Base-by-base conservation (phyloP, 2,888 invertebrate species). In the Ennomos erosarius region DNA sequence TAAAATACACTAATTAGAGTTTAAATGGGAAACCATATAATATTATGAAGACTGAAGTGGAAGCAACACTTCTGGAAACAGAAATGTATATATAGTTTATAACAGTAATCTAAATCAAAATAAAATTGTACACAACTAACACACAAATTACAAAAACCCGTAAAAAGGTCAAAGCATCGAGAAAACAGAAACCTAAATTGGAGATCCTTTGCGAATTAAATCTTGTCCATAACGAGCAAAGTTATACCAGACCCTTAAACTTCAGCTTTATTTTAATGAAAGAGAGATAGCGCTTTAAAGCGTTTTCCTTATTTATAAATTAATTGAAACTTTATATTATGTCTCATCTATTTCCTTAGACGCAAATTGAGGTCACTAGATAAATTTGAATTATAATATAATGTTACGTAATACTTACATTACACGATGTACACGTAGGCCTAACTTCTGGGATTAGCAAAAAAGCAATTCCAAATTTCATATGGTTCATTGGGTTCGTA, bases 221-320 rank as follows among this genome's bases (percentile, higher is more conserved):
- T 59, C 53, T 63, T 44, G 38, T 56, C 51, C 42, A 42, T 68
- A 67, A 68, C 65, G 66, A 70, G 65, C 61, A 45, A 68, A 70
- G 67, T 70, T 68, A 10, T 35, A 42, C 40, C 33, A 33, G 44
- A 38, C 38, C 50, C 46, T 50, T 48, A 49, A 26, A 58, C 60
- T 64, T 62, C 45, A 49, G 59, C 59, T 63, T 61, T 67, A 56
- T 66, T 54, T 48, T 46, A 65, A 62, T 60, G 57, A 62, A 65
- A 56, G 36, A 55, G 59, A 55, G 59, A 59, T 45, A 42, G 53
- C 47, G 61, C 49, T 59, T 62, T 49, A 35, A 16, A 49, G 52
- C 16, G 39, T 33, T 63, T 45, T 35, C 46, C 9, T 9, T 9
- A n/a, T 45, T 58, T 39, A 36, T 26, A 40, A 45, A 37, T 43